Base-by-base conservation (phyloP, 2,113 vertebrate species). In the Nettapus auritus region DNA sequence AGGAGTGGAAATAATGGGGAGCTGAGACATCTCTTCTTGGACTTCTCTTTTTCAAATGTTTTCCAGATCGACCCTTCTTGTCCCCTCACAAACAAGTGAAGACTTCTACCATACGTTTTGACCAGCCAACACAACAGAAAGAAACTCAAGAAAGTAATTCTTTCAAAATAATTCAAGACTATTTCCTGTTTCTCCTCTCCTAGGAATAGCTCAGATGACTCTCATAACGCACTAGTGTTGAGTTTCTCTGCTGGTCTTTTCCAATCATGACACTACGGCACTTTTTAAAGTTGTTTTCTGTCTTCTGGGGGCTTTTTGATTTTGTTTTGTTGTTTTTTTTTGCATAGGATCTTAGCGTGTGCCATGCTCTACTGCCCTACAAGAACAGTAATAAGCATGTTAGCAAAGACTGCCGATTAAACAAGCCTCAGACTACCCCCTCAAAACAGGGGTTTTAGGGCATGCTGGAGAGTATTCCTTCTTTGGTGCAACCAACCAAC, bases 181-280 rank as follows among this genome's bases (percentile, higher is more conserved):
- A 70, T 15, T 71, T 69, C 25, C 62, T 46, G 38, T 63, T 81
- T 75, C 40, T 66, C 28, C 55, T 80, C 34, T 53, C 31, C 29
- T 28, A 9, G 3, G 25, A 31, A 78, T 57, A 22, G 38, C 46
- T 75, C 57, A 48, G 10, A 28, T 28, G 33, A 76, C 33, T 79
- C 50, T 59, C 4, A 1, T 15, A 83, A 86, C 0, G 1, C 23
- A 76, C 12, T 40, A 76, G 10, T 8, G 67, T 1, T 55, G 28
- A 18, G n/a, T 57, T 70, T 48, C 75, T 75, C 74, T 26, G 15
- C 26, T 33, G 44, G n/a, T 25, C 25, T 22, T 42, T 57, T 57
- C 17, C 29, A 52, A 50, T 22, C 2, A 6, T 57, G 50, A 80
- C 0, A 0, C 34, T 20, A 67, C 16, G 69, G 38, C 12, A 92